These are phyloP conservation scores for Zeus faber DNA, from an alignment of 2,113 vertebrate genomes.

Conservation along the genomic window DNA sequence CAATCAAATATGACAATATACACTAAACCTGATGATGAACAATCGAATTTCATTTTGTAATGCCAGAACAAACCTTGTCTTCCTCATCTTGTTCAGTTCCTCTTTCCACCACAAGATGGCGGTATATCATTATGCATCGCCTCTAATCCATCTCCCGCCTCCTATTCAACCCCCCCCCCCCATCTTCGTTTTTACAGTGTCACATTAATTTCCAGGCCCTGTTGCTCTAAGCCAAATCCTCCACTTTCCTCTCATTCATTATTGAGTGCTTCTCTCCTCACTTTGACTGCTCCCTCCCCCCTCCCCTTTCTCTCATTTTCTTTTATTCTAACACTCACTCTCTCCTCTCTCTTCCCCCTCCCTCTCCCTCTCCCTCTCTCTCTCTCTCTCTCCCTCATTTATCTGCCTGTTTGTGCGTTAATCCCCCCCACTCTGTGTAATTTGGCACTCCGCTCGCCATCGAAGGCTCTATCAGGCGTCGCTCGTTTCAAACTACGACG, in stretches of 20 bases:
- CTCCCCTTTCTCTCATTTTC: conserved; percentile 3
- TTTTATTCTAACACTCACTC: conserved; percentile 5
- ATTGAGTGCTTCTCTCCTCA: conserved; percentile 43
- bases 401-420: conserved; percentile 59
- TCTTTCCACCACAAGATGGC: conserved; percentile 54
- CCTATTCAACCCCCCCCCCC: background rate
- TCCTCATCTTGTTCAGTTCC: conserved; percentile 10
- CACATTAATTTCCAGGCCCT: conserved; percentile 44
- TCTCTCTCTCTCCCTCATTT: conserved; percentile 48
- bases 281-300: conserved; percentile 22
- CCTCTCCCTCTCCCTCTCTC: conserved; percentile 18
- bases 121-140: conserved; percentile 34
- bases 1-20: no score
- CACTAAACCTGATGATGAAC: background rate
- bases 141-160: background rate
- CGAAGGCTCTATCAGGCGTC: conserved; percentile 60
- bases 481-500: conserved; percentile 52
- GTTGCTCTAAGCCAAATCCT: conserved; percentile 58
- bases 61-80: no score
- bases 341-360: conserved; percentile 8
- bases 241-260: conserved; percentile 52
- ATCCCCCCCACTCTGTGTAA: conserved; percentile 60
- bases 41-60: no score
- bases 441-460: conserved; percentile 56
- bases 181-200: conserved; percentile 15